Base-by-base conservation (phyloP, 2,888 invertebrate genomes). In the Hydrotaea diabolus region DNA sequence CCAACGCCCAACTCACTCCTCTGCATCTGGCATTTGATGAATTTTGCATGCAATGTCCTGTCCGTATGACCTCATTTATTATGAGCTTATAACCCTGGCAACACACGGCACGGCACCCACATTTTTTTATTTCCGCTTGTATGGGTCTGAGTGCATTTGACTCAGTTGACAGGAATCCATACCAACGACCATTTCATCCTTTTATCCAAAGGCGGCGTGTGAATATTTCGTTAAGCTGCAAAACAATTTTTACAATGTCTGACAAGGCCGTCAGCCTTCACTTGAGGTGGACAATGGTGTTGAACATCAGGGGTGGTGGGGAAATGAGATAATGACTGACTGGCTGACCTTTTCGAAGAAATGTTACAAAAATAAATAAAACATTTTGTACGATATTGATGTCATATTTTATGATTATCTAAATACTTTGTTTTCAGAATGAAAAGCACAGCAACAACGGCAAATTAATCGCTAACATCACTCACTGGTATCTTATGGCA, bases 41-140 rank as follows among this genome's bases (percentile, higher is more conserved):
- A 13, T 59, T 23, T 59, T 59, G 59, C 26, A 59, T 59, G 59
- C 59, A 59, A 8, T 59, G 59, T 59, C 59, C 23, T 55, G 59
- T 59, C 59, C 23, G 26, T n/a, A 59, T 59, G 59, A 59, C 26
- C 59, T 59, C 59, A 59, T 59, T 59, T 26, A 59, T 59, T 59
- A 26, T 59, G 59, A 59, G 59, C 23, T 23, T 59, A 15, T 26
- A 23, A 23, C 23, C 23, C 59, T 26, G 23, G 59, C 31, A 31
- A 31, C 31, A 4, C 31, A 31, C 31, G 26, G 59, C 26, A 23
- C 57, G 13, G 11, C 59, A 26, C 59, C 26, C 59, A 23, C 59
- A 59, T 59, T 23, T 59, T 19, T 26, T 59, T 19, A 11, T 21
- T 11, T 53, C 53, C 46, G 43, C 13, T 8, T 49, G 8, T 49